Conservation (phyloP, 2,888 invertebrate genomes). For the Stramonita haemastoma region DNA sequence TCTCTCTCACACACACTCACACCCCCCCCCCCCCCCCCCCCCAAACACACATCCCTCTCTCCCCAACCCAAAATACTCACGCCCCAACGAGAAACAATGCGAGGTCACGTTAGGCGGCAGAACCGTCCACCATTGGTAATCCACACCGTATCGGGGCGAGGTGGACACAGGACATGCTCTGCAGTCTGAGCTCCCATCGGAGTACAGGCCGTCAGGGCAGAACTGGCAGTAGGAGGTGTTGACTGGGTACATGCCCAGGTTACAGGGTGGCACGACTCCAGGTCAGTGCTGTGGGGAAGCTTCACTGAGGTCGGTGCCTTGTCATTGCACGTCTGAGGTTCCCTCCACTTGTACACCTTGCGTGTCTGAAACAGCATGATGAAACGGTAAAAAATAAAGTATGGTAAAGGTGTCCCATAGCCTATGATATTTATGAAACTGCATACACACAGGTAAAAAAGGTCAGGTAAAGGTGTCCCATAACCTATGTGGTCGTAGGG, state of each 20-base stretch:
- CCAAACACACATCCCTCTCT: not conserved
- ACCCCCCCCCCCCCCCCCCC: not conserved
- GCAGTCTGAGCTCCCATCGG: constrained; percentile 61
- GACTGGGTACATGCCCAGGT: constrained; percentile 80
- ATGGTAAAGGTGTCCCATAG: too few species aligned
- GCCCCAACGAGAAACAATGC: constrained; percentile 75
- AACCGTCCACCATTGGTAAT: constrained; percentile 78
- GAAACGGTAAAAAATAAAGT: too few species aligned
- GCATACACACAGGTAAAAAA: too few species aligned
- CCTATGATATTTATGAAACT: too few species aligned
- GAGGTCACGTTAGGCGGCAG: constrained; percentile 78
- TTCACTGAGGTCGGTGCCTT: constrained; percentile 75
- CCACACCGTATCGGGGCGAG: constrained; percentile 80
- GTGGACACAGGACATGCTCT: constrained; percentile 75
- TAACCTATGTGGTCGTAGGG: too few species aligned
- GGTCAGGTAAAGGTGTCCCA: too few species aligned
- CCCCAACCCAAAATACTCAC: constrained; percentile 52
- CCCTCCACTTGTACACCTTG: constrained; percentile 79
- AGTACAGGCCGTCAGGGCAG: constrained; percentile 77
- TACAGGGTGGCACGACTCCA: constrained; percentile 79
- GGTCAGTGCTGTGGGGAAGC: constrained; percentile 75
- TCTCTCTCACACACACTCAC: not conserved
- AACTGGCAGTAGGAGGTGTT: constrained; percentile 79
- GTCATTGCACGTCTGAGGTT: constrained; percentile 80
- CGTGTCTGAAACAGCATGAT: constrained; percentile 73